A percentile compares a stretch with the other conserved stretches of the same genome.
Evolutionary conservation across 2,888 invertebrate species (phyloP).

Genomic region (Drosophila stalkeri): DNA sequence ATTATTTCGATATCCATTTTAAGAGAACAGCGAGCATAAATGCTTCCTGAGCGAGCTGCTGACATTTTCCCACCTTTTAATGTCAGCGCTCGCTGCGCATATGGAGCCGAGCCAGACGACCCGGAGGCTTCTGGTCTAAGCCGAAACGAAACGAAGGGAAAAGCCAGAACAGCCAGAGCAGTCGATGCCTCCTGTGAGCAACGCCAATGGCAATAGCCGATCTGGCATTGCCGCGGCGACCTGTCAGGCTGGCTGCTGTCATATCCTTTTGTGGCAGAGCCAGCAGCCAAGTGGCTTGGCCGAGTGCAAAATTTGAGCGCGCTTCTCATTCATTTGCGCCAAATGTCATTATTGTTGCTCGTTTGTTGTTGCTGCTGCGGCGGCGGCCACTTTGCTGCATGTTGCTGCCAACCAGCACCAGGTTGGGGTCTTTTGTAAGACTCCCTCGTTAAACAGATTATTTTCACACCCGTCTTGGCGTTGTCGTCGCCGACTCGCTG

Average conservation of each 20-base stretch:
- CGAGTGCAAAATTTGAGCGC: constrained; percentile 64
- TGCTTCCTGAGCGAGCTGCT: constrained; percentile 62
- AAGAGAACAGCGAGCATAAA: constrained; percentile 1
- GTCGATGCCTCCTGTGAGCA: constrained; percentile 14
- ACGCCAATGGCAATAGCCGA: constrained; percentile 35
- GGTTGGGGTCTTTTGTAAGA: constrained; percentile 78
- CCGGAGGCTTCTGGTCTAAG: constrained; percentile 46
- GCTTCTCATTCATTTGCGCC: constrained; percentile 80
- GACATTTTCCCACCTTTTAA: constrained; percentile 85
- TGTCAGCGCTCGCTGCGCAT: constrained; percentile 73
- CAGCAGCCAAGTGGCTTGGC: constrained; percentile 17
- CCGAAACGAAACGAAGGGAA: constrained; percentile 4
- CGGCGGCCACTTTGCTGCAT: constrained; percentile 45
- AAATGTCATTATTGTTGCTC: constrained; percentile 80
- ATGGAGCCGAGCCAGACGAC: constrained; percentile 36
- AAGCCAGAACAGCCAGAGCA: background rate
- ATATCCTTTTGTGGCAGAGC: constrained; percentile 74
- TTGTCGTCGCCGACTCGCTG: constrained; percentile 46
- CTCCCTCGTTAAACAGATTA: constrained; percentile 85
- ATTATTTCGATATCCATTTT: constrained; percentile 56
- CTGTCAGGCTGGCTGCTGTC: constrained; percentile 69
- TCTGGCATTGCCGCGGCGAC: constrained; percentile 33
- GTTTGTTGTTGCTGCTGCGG: constrained; percentile 68
- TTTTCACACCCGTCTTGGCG: constrained; percentile 72
- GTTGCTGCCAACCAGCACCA: constrained; percentile 16